Base-by-base conservation (phyloP, 1,140 invertebrate species). In the Chironomus striatipennis region DNA sequence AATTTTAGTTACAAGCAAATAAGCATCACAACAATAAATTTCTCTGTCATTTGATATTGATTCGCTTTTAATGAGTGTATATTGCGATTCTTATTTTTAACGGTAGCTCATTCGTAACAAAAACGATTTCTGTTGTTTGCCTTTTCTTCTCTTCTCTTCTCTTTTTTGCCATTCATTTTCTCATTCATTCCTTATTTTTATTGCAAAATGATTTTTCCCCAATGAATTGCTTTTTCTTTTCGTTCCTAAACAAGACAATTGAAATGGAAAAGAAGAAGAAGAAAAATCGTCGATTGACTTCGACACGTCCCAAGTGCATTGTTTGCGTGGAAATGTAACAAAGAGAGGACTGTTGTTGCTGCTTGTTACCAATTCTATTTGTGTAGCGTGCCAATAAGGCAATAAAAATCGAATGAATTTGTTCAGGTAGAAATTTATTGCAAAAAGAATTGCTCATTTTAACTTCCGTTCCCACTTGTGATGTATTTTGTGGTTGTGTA, bases 191-290 rank as follows among this genome's bases (percentile, higher is more conserved):
- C 47, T 57, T 57, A 57, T 57, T 57, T 70, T 70, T 70, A 70
- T 70, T 70, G 65, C 65, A 70, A 21, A 70, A 70, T 20, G 65
- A 70, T 70, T 70, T 70, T 70, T 21, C 65, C 47, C 47, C 47
- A 57, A 57, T 57, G 47, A 57, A 57, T 57, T 15, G 12, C n/a
- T 57, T 15, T 15, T 57, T 18, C 7, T 70, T 10, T 21, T 12
- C 6, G 15, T 67, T 18, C n/a, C n/a, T 10, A 9, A 10, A 67
- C n/a, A 70, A 17, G 9, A 20, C 65, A 70, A 70, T 21, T 21
- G 65, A 70, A 70, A 18, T 15, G 20, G 20, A 70, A 70, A 18
- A 20, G 20, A 20, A 20, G 18, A 20, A 70, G 43, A n/a, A 70
- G 18, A 70, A 70, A 70, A 70, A 70, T 70, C 18, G 18, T 21